Base-by-base conservation (phyloP, 2,113 vertebrate species). In the Acanthisitta chloris region DNA sequence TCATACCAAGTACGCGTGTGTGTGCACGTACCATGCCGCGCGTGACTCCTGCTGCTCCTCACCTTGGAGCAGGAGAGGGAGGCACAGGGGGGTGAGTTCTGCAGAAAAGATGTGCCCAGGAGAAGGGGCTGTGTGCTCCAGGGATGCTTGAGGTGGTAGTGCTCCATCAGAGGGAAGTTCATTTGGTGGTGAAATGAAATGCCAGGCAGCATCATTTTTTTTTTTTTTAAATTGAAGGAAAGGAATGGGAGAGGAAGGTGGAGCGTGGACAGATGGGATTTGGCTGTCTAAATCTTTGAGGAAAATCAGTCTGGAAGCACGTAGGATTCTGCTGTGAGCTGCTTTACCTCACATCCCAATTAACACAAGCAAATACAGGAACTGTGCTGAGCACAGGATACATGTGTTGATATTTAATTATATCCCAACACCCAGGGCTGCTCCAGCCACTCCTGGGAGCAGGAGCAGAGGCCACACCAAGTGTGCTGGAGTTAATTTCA, bases 371-470 rank as follows among this genome's bases (percentile, higher is more conserved):
- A 97, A 97, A 96, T 54, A 79, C 14, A 7, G 88, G 26, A 86
- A 55, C 92, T 51, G 86, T 54, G 3, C 86, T 45, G 94, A 90
- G 97, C 90, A n/a, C 89, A 65, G 95, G 94, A 72, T 74, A 59
- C 97, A 85, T 20, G 81, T 91, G 88, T 66, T 84, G 94, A 19
- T 94, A 66, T 96, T 98, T 96, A 96, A 97, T 97, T 91, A 91
- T 38, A 83, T 58, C 71, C 89, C 88, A 48, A 70, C 86, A 40
- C 8, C 87, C 26, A 42, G 95, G 94, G 92, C 65, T 86, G 90
- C 91, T 87, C 79, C 20, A 55, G 84, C 71, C 12, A 12, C 94
- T 93, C 83, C 69, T 26, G 62, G 91, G 96, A 86, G 86, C 33
- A 79, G 86, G 91, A 76, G 76, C 81, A 25, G 65, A 36, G 90